Evolutionary conservation across 2,113 vertebrate genomes (phyloP).

Genomic region (Leucopsar rothschildi): DNA sequence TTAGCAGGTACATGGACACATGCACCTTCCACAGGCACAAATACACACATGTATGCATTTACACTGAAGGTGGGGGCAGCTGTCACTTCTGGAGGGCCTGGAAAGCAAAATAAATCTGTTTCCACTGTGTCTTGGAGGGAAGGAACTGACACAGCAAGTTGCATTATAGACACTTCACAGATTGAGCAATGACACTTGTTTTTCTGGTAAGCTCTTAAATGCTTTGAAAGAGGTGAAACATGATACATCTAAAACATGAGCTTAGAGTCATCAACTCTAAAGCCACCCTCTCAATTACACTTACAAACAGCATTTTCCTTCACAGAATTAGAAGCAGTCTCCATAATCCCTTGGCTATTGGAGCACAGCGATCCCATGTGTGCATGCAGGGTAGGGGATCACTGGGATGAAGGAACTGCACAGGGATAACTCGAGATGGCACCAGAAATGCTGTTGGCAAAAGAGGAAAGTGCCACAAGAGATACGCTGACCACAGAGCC

Average conservation of each 20-base stretch:
- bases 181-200: constrained; percentile 43
- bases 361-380: neutral
- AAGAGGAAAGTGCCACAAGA: neutral
- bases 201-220: constrained; percentile 57
- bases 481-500: rapidly evolving
- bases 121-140: neutral
- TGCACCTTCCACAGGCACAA: neutral
- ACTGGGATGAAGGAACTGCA: neutral
- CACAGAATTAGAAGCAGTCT: neutral
- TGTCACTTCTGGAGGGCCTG: neutral
- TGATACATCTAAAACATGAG: constrained; percentile 7
- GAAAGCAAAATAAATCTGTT: constrained; percentile 8
- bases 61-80: neutral
- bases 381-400: rapidly evolving
- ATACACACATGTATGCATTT: neutral
- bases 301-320: neutral
- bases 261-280: neutral
- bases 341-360: neutral
- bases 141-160: constrained; percentile 38
- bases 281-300: constrained; percentile 10
- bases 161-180: constrained; percentile 9
- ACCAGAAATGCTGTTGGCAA: neutral
- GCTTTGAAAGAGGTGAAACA: constrained; percentile 52
- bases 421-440: neutral
- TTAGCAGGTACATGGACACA: neutral